phyloP scores from a whole-genome alignment of 2,797 vertebrate genomes.

The Urocyon cinereoargenteus region DNA sequence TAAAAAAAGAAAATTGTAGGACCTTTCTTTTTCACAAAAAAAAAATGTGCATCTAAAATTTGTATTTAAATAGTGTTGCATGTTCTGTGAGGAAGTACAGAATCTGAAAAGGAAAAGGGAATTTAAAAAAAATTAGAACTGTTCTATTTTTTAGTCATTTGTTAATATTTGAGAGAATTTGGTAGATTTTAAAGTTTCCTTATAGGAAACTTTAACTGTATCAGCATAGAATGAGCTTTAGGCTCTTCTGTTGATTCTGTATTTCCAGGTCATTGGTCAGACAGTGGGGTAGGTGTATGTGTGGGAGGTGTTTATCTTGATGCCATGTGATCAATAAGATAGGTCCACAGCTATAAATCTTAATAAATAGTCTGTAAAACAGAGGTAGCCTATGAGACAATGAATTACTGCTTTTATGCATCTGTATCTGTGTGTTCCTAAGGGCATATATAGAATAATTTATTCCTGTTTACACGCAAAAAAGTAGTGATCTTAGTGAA shows the following conservation, averaged over 20 bases:
- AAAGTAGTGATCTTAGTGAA: not conserved
- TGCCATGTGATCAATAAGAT: slow-evolving; percentile 88
- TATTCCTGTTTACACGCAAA: not conserved
- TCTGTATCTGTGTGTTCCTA: not conserved
- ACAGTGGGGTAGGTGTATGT: slow-evolving; percentile 84
- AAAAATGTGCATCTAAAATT: slow-evolving; percentile 16
- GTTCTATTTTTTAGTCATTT: slow-evolving; percentile 93
- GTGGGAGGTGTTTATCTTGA: slow-evolving; percentile 89
- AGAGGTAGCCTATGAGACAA: slow-evolving; percentile 89
- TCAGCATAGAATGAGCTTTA: slow-evolving; percentile 92
- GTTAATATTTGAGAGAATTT: slow-evolving; percentile 91
- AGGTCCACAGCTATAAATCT: slow-evolving; percentile 92
- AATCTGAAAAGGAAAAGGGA: not conserved
- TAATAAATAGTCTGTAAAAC: slow-evolving; percentile 94
- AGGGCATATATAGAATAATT: not conserved
- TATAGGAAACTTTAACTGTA: slow-evolving; percentile 88
- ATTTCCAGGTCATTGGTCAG: slow-evolving; percentile 95
- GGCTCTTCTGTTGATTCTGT: slow-evolving; percentile 91
- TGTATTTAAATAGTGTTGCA: not conserved
- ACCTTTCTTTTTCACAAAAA: slow-evolving; percentile 27
- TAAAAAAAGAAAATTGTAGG: not conserved
- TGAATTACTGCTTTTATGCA: not conserved
- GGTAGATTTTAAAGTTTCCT: slow-evolving; percentile 92
- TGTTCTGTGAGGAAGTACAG: not conserved
- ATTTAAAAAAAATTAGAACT: slow-evolving; percentile 54